Conservation (phyloP, 2,888 invertebrate species). For the Calephelis perditalis region DNA sequence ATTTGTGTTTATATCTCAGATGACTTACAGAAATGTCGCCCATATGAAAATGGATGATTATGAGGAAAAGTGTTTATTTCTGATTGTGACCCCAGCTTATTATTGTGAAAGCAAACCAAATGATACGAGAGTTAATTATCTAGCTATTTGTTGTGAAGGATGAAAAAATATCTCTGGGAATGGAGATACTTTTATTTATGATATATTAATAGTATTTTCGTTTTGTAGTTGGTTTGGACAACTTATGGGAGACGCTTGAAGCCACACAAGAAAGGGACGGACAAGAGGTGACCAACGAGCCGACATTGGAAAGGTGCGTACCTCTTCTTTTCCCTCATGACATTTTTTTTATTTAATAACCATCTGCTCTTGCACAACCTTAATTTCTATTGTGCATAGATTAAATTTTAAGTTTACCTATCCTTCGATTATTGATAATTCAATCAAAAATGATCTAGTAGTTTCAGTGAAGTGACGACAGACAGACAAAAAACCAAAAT, state of each 20-base stretch:
- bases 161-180: slow-evolving; percentile 8
- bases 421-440: no score
- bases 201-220: slow-evolving; percentile 11
- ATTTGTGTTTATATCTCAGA: neutral
- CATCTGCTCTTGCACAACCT: no score
- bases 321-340: no score
- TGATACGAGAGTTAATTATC: slow-evolving; percentile 7
- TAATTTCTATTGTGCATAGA: no score
- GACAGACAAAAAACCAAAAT: no score
- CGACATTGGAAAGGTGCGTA: slow-evolving; percentile 56
- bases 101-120: slow-evolving; percentile 14
- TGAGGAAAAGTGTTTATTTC: slow-evolving; percentile 9
- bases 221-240: slow-evolving; percentile 64
- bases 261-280: slow-evolving; percentile 57
- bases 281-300: slow-evolving; percentile 56
- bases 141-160: slow-evolving; percentile 10
- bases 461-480: no score
- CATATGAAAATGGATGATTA: slow-evolving; percentile 10
- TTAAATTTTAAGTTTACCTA: no score
- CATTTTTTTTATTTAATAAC: no score
- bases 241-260: slow-evolving; percentile 69
- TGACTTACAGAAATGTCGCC: slow-evolving; percentile 10
- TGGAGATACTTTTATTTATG: slow-evolving; percentile 4
- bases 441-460: no score
- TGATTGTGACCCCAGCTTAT: slow-evolving; percentile 14